phyloP scores from a whole-genome alignment of 2,113 vertebrate species.

The Hemiprocne comata region DNA sequence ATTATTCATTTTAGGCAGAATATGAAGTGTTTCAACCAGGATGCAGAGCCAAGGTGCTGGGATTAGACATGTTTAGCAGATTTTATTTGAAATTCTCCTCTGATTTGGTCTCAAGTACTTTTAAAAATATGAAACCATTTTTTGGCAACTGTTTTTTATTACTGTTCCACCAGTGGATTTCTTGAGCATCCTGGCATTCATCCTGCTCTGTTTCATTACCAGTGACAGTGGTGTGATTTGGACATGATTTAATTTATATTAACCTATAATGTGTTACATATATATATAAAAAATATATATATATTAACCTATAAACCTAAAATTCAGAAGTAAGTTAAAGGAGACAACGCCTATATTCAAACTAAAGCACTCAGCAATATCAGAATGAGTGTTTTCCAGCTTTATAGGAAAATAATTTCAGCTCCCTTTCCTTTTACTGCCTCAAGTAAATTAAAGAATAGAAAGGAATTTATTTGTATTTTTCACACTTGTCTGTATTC shows the following conservation, averaged over 20 bases:
- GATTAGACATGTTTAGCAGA: neutral
- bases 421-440: neutral
- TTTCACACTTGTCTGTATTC: slow-evolving; percentile 20
- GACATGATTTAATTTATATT: neutral
- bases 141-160: neutral
- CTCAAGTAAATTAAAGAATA: neutral
- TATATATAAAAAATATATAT: too few species aligned
- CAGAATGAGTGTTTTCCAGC: neutral
- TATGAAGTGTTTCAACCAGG: neutral
- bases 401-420: neutral
- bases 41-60: neutral
- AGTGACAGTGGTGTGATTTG: neutral
- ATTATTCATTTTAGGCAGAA: neutral
- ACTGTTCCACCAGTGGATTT: neutral
- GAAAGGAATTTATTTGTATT: neutral
- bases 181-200: neutral
- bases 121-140: neutral
- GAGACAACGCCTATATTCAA: neutral
- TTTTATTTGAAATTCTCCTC: neutral
- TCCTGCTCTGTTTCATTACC: neutral
- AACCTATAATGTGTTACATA: neutral
- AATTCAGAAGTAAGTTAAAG: neutral
- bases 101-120: neutral
- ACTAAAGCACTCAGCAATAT: neutral
- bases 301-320: neutral